Conservation (phyloP, 2,797 vertebrate genomes). For the Botia almorhae region DNA sequence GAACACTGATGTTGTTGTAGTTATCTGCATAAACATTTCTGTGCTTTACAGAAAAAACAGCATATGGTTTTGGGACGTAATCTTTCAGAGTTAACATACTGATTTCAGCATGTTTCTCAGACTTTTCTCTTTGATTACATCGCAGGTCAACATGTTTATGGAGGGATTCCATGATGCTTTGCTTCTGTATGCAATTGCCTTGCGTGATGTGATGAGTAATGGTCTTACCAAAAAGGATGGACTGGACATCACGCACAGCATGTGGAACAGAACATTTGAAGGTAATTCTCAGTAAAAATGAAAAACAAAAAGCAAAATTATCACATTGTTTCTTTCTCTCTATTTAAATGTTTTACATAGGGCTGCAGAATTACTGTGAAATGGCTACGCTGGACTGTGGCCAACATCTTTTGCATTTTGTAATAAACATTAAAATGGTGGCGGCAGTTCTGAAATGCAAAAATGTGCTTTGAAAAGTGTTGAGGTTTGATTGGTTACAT, state of each 20-base stretch:
- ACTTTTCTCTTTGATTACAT: slow-evolving; percentile 22
- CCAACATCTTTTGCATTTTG: slow-evolving; percentile 8
- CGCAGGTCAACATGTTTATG: slow-evolving; percentile 95
- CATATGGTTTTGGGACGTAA: no score
- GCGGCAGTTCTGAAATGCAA: not conserved
- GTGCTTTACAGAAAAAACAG: no score
- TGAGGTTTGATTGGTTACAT: not conserved
- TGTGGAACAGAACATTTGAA: slow-evolving; percentile 96
- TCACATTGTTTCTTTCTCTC: no score
- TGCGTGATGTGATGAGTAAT: slow-evolving; percentile 89
- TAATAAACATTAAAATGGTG: not conserved
- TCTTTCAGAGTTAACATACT: not conserved
- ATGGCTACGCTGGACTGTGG: not conserved
- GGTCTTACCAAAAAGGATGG: slow-evolving; percentile 91
- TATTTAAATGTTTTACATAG: not conserved
- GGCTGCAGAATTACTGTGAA: not conserved
- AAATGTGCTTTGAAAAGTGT: not conserved
- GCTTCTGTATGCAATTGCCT: slow-evolving; percentile 89
- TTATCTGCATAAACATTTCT: no score
- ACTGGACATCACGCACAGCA: slow-evolving; percentile 86
- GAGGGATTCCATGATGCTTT: slow-evolving; percentile 97
- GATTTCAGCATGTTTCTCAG: not conserved
- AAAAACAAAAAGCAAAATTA: no score
- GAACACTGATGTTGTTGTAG: no score
- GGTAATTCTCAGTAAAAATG: slow-evolving; percentile 73